These are phyloP conservation scores for Pagetopsis macropterus DNA, from an alignment of 2,797 vertebrate genomes.

Conservation along the genomic window DNA sequence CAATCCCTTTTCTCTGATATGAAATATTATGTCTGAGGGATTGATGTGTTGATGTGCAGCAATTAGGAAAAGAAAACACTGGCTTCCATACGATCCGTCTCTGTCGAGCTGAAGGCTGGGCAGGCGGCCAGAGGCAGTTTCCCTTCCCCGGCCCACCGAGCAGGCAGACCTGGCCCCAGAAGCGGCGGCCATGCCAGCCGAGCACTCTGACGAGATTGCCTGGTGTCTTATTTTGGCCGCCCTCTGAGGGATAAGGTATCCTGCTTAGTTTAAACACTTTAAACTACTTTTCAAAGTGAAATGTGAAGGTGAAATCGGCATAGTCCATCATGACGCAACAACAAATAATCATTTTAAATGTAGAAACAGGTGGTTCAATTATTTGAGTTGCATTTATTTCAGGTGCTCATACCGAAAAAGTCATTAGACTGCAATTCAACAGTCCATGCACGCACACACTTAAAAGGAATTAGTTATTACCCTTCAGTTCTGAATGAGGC, in stretches of 20 bases:
- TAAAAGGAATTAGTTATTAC: constrained; percentile 46
- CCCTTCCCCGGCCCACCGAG: constrained; percentile 61
- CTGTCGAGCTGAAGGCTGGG: constrained; percentile 69
- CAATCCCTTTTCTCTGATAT: constrained; percentile 27
- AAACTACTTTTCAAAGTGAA: constrained; percentile 48
- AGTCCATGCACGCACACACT: constrained; percentile 17
- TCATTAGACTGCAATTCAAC: constrained; percentile 60
- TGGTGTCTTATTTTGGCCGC: constrained; percentile 61
- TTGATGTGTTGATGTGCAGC: constrained; percentile 59
- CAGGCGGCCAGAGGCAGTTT: constrained; percentile 68
- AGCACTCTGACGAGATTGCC: constrained; percentile 67
- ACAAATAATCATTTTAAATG: background rate
- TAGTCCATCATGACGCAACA: background rate
- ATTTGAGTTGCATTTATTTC: constrained; percentile 52
- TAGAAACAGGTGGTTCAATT: constrained; percentile 49
- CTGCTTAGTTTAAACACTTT: constrained; percentile 54
- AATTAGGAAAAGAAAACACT: constrained; percentile 65
- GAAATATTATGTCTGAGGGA: constrained; percentile 51
- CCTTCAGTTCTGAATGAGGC: constrained; percentile 35
- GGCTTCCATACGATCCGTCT: constrained; percentile 75
- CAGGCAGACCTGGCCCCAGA: constrained; percentile 58
- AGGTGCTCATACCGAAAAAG: constrained; percentile 62
- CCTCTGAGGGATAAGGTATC: constrained; percentile 42
- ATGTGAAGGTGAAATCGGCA: constrained; percentile 34
- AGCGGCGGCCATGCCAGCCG: constrained; percentile 48